These are phyloP conservation scores for Ctenopoma kingsleyae DNA, from an alignment of 2,797 vertebrate species.

Conservation along the genomic window DNA sequence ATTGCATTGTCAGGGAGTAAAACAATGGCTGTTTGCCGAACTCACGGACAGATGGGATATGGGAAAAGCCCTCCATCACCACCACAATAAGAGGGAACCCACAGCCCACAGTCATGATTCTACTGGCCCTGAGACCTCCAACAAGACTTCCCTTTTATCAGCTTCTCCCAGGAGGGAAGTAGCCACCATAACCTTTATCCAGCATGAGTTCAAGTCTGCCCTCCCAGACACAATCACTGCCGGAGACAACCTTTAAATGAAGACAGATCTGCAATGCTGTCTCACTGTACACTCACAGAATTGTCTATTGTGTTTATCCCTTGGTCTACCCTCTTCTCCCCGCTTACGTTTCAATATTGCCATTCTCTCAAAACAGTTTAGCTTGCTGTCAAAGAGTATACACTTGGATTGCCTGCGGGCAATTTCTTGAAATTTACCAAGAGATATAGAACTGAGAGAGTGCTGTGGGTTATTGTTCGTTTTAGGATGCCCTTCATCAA, in stretches of 20 bases:
- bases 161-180: constrained; percentile 52
- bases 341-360: constrained; percentile 62
- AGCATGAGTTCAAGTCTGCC: constrained; percentile 50
- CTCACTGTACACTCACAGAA: constrained; percentile 60
- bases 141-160: constrained; percentile 73
- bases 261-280: constrained; percentile 65
- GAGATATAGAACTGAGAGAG: constrained; percentile 25
- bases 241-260: constrained; percentile 75
- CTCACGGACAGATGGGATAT: constrained; percentile 22
- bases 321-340: constrained; percentile 28
- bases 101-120: constrained; percentile 40
- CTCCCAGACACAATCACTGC: constrained; percentile 71
- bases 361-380: constrained; percentile 63
- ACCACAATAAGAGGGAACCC: constrained; percentile 29
- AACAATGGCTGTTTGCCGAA: constrained; percentile 8
- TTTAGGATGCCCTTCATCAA: constrained; percentile 54
- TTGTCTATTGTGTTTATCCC: constrained; percentile 56
- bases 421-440: constrained; percentile 44
- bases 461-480: constrained; percentile 23
- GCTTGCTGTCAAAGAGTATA: constrained; percentile 48
- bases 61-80: constrained; percentile 61
- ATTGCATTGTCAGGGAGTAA: constrained; percentile 11
- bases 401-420: constrained; percentile 29
- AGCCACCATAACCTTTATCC: constrained; percentile 57
- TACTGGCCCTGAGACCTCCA: constrained; percentile 42